phyloP scores from a whole-genome alignment of 2,888 invertebrate genomes.

The Lithophane semibrunnea region DNA sequence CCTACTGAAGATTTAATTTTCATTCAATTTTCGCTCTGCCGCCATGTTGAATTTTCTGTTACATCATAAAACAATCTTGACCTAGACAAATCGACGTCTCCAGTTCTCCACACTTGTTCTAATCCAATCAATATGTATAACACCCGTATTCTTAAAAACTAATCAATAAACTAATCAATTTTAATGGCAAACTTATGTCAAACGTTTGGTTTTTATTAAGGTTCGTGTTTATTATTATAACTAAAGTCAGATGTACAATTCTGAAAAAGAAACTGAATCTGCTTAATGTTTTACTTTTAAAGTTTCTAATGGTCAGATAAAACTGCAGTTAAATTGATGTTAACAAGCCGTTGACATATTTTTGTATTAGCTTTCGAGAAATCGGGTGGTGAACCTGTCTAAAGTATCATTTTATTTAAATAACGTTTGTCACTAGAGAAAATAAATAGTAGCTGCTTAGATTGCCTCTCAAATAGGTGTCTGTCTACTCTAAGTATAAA shows the following conservation, averaged over 20 bases:
- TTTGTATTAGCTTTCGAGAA: background rate
- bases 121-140: background rate
- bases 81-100: background rate
- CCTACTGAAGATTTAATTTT: too few species aligned
- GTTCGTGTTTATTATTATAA: background rate
- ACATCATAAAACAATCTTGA: background rate
- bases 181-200: background rate
- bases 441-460: background rate
- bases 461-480: background rate
- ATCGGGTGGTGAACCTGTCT: background rate
- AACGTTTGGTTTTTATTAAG: background rate
- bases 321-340: background rate
- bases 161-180: background rate
- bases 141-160: background rate
- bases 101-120: background rate
- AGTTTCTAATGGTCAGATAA: background rate
- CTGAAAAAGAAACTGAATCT: background rate
- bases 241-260: background rate
- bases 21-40: too few species aligned
- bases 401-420: background rate
- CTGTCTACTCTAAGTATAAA: background rate
- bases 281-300: background rate
- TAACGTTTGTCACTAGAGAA: background rate
- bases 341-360: background rate
- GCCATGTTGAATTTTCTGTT: too few species aligned